These are phyloP conservation scores for Periophthalmus magnuspinnatus DNA, from an alignment of 2,797 vertebrate species.

Conservation along the genomic window DNA sequence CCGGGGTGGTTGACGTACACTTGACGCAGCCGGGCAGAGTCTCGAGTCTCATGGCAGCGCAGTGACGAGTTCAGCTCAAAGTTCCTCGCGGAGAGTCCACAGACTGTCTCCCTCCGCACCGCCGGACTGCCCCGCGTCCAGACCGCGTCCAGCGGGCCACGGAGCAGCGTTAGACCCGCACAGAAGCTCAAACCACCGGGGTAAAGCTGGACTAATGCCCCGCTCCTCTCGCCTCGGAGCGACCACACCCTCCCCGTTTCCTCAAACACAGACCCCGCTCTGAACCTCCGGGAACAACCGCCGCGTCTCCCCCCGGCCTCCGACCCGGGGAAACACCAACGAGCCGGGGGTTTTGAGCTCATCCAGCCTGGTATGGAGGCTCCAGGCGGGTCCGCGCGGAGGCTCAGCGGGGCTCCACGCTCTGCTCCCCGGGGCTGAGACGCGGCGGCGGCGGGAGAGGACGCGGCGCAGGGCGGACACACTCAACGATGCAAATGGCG, in stretches of 20 bases:
- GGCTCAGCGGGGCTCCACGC: slow-evolving; percentile 42
- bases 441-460: slow-evolving; percentile 48
- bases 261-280: slow-evolving; percentile 73
- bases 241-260: slow-evolving; percentile 92
- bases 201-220: background rate
- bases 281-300: slow-evolving; percentile 61
- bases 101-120: background rate
- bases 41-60: slow-evolving; percentile 70
- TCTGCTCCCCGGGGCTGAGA: slow-evolving; percentile 54
- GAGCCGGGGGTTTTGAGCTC: slow-evolving; percentile 4
- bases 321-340: background rate
- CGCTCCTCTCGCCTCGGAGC: slow-evolving; percentile 33
- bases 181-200: background rate
- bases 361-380: slow-evolving; percentile 42
- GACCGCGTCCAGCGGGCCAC: background rate
- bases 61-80: slow-evolving; percentile 31
- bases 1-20: slow-evolving; percentile 17
- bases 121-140: background rate
- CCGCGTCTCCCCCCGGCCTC: slow-evolving; percentile 25
- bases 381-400: slow-evolving; percentile 35
- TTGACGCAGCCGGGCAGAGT: slow-evolving; percentile 61
- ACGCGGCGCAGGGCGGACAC: slow-evolving; percentile 54
- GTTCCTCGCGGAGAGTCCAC: slow-evolving; percentile 8
- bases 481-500: slow-evolving; percentile 73
- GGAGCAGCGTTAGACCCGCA: background rate